Conservation (phyloP, 2,888 invertebrate species). For the Amphipyra berbera region DNA sequence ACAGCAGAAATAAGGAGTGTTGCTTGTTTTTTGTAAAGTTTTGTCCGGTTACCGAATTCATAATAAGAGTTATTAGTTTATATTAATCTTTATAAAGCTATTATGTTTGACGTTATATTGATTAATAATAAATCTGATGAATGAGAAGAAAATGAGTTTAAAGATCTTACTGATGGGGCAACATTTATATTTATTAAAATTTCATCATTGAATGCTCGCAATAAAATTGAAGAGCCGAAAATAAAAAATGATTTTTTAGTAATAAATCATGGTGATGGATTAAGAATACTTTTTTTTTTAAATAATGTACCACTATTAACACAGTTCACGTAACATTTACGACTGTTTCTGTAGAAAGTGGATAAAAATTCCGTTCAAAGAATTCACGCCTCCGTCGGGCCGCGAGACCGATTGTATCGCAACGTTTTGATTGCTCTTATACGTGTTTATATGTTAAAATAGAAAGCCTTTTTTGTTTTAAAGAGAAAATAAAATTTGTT, state of each 20-base stretch:
- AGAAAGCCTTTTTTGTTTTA: slow-evolving; percentile 38
- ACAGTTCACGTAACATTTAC: slow-evolving; percentile 56
- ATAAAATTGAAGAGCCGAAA: slow-evolving; percentile 1
- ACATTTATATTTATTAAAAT: slow-evolving; percentile 34
- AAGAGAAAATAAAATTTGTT: not conserved
- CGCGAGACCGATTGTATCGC: slow-evolving; percentile 52
- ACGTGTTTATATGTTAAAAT: slow-evolving; percentile 56
- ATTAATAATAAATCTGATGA: slow-evolving; percentile 51
- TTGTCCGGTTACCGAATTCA: slow-evolving; percentile 44
- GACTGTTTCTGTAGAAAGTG: slow-evolving; percentile 60
- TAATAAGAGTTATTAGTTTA: slow-evolving; percentile 53
- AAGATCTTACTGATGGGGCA: slow-evolving; percentile 13
- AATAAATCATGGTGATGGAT: slow-evolving; percentile 45
- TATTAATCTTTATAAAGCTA: slow-evolving; percentile 55
- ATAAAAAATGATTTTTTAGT: slow-evolving; percentile 12
- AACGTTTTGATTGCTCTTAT: slow-evolving; percentile 49
- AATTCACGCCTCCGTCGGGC: slow-evolving; percentile 58
- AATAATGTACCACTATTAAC: slow-evolving; percentile 44
- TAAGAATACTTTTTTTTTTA: slow-evolving; percentile 31
- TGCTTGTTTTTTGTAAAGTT: slow-evolving; percentile 37
- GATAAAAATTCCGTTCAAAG: slow-evolving; percentile 56
- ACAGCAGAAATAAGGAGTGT: slow-evolving; percentile 38
- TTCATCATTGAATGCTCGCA: slow-evolving; percentile 22
- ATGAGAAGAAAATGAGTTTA: slow-evolving; percentile 33
- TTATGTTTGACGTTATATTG: slow-evolving; percentile 52